A percentile compares a stretch with the other conserved stretches of the same genome.
phyloP scores from a whole-genome alignment of 2,797 vertebrate species.

The Bovichtus diacanthus region DNA sequence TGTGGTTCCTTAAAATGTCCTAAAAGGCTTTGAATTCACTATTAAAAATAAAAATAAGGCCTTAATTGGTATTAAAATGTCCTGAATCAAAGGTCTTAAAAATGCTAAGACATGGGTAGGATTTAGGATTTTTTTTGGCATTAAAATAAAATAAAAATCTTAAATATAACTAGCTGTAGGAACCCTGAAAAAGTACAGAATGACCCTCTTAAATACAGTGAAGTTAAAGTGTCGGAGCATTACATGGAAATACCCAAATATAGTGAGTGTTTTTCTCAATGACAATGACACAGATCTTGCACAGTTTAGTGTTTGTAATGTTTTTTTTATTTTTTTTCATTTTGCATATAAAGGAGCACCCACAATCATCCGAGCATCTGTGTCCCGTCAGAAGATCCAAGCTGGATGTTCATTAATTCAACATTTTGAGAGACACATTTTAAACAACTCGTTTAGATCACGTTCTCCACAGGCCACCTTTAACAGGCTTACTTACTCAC shows the following conservation, averaged over 20 bases:
- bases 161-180: no score
- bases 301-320: background rate
- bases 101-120: no score
- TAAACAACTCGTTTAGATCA: background rate
- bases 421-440: no score
- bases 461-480: background rate
- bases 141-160: no score
- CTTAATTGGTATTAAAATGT: no score
- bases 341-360: slow-evolving; percentile 5
- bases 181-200: background rate
- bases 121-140: no score
- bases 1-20: no score
- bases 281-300: background rate
- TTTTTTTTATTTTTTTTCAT: slow-evolving; percentile 1
- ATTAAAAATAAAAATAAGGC: no score
- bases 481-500: background rate
- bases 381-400: background rate
- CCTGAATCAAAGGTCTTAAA: no score
- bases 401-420: no score
- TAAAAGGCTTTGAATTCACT: no score
- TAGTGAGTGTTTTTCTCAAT: background rate
- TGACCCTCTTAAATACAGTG: background rate
- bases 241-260: background rate
- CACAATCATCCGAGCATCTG: background rate
- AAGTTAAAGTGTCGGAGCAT: background rate